Conservation (phyloP, 2,797 vertebrate genomes). For the Myiotriccus ornatus region DNA sequence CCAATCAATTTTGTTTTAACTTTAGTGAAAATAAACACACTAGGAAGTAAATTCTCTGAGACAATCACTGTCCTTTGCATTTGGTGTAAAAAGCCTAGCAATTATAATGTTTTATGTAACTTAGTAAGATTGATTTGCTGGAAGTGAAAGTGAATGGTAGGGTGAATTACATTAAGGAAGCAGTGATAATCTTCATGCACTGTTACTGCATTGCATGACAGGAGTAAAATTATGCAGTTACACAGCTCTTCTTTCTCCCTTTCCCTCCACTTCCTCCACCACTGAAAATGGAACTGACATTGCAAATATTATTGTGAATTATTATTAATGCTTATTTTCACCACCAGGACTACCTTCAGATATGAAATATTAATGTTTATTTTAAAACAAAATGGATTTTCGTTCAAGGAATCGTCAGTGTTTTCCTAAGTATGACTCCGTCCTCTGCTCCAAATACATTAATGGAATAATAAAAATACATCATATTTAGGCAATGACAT, state of each 20-base stretch:
- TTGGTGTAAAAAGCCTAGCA: background rate
- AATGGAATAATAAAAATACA: background rate
- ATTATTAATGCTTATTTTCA: background rate
- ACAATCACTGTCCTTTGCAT: background rate
- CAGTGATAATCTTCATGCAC: background rate
- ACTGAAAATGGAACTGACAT: background rate
- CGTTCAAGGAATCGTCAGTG: background rate
- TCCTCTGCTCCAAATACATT: background rate
- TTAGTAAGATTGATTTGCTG: background rate
- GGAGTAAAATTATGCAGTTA: background rate
- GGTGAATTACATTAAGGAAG: background rate
- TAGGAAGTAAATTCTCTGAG: background rate
- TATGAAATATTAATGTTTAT: background rate
- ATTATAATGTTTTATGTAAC: background rate
- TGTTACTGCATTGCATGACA: background rate
- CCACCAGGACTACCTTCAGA: background rate
- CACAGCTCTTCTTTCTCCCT: background rate
- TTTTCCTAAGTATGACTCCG: background rate
- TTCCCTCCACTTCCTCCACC: background rate
- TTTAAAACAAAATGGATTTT: background rate
- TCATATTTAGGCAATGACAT: background rate
- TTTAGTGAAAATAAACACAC: background rate
- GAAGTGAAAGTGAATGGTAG: background rate
- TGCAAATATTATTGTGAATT: background rate
- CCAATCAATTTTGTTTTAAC: background rate